phyloP scores from a whole-genome alignment of 2,797 vertebrate species.

The Zonotrichia albicollis region DNA sequence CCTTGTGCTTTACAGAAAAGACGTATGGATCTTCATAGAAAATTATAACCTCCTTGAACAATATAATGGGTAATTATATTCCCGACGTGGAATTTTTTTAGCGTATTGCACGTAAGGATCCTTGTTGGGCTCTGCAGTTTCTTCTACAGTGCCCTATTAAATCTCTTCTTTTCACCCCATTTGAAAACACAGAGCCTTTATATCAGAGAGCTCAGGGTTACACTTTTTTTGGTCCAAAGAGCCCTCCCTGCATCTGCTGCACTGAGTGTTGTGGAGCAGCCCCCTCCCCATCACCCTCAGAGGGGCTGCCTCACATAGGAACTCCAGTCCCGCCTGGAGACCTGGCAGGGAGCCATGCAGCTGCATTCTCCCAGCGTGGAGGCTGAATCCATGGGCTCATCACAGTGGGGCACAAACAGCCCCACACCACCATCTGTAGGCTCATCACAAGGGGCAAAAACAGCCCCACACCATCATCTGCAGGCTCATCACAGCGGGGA shows the following conservation, averaged over 20 bases:
- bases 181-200: background rate
- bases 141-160: background rate
- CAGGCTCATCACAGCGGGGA: too few species aligned
- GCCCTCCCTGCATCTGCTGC: rapidly evolving
- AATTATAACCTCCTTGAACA: constrained; percentile 33
- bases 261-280: background rate
- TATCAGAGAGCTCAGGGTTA: background rate
- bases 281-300: background rate
- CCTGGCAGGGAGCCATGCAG: rapidly evolving
- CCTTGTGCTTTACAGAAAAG: constrained; percentile 18
- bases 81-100: background rate
- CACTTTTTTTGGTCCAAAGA: background rate
- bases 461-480: too few species aligned
- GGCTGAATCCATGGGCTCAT: too few species aligned
- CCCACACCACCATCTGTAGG: too few species aligned
- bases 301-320: background rate
- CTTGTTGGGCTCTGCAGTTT: background rate
- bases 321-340: rapidly evolving
- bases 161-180: background rate
- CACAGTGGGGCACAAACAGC: too few species aligned
- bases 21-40: constrained; percentile 4
- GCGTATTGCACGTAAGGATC: background rate
- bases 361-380: rapidly evolving
- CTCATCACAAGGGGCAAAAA: too few species aligned
- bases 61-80: constrained; percentile 47